Base-by-base conservation (phyloP, 2,113 vertebrate species). In the Apteryx owenii region DNA sequence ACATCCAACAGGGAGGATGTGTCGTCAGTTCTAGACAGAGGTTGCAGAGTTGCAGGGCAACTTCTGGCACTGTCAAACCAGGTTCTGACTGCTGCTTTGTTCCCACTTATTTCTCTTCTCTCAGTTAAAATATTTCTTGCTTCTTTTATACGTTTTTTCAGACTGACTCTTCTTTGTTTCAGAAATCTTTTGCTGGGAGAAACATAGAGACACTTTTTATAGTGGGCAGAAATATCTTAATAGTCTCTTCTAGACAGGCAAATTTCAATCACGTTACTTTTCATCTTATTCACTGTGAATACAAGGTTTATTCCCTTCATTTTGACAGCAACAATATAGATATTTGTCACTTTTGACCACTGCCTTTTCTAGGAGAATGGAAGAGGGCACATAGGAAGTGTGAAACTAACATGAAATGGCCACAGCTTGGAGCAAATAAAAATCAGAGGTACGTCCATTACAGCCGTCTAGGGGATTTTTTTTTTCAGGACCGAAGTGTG, bases 61-160 rank as follows among this genome's bases (percentile, higher is more conserved):
- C 29, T 60, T 60, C 17, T 60, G 56, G 56, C 56, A 36, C 9
- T 6, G 25, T 73, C 44, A 80, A 73, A 7, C 17, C 20, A 40
- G 28, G 5, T 51, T n/a, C 73, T 0, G 0, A 22, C 31, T 60
- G 40, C 10, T n/a, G 6, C 42, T 73, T 78, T 48, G 53, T 69
- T 85, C 53, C 48, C 22, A n/a, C 5, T 81, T 38, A 36, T 31
- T 25, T 40, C 9, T 81, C 6, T 44, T 31, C 53, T 61, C 31
- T 38, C 28, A 68, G 11, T 56, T 31, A 13, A 85, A 50, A 85
- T 2, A 31, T 23, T 15, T 58, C 40, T 64, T 69, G 42, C 19
- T 84, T n/a, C 42, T n/a, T 80, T 44, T 36, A 31, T 40, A 44
- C 16, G 61, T 40, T 10, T 7, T 71, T 95, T 16, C 69, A 42